These are phyloP conservation scores for Papilio demoleus DNA, from an alignment of 2,888 invertebrate species.

Conservation along the genomic window DNA sequence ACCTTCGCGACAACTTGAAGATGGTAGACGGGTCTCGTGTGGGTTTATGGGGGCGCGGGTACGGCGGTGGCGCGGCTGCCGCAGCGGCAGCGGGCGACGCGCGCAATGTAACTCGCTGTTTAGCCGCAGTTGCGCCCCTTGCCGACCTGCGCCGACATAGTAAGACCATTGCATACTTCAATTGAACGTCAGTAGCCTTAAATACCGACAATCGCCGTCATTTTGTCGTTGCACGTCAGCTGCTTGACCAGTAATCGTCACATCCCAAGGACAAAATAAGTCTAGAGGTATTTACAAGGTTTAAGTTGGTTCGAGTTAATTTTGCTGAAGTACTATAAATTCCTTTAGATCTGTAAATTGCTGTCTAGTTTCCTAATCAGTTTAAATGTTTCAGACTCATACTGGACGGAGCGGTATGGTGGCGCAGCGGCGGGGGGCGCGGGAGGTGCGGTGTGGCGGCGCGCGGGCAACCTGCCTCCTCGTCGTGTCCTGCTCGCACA, in stretches of 20 bases:
- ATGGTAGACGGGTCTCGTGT: constrained; percentile 92
- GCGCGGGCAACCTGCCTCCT: constrained; percentile 89
- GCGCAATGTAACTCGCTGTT: constrained; percentile 91
- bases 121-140: constrained; percentile 93
- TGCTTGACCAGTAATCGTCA: too few species aligned
- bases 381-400: constrained; percentile 80
- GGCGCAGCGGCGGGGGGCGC: constrained; percentile 89
- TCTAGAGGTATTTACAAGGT: too few species aligned
- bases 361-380: too few species aligned
- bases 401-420: constrained; percentile 95
- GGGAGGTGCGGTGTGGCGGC: constrained; percentile 90
- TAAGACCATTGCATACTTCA: constrained; percentile 61
- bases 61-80: constrained; percentile 93
- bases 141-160: constrained; percentile 92
- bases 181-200: too few species aligned
- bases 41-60: constrained; percentile 93
- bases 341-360: too few species aligned
- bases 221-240: too few species aligned
- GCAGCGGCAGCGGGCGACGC: constrained; percentile 91
- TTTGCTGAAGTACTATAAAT: too few species aligned
- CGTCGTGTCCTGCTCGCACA: constrained; percentile 86
- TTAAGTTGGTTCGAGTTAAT: too few species aligned
- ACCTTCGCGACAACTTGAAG: constrained; percentile 89
- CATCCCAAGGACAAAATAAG: too few species aligned
- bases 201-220: too few species aligned